Base-by-base conservation (phyloP, 1,140 invertebrate species). In the Eumaeus atala region DNA sequence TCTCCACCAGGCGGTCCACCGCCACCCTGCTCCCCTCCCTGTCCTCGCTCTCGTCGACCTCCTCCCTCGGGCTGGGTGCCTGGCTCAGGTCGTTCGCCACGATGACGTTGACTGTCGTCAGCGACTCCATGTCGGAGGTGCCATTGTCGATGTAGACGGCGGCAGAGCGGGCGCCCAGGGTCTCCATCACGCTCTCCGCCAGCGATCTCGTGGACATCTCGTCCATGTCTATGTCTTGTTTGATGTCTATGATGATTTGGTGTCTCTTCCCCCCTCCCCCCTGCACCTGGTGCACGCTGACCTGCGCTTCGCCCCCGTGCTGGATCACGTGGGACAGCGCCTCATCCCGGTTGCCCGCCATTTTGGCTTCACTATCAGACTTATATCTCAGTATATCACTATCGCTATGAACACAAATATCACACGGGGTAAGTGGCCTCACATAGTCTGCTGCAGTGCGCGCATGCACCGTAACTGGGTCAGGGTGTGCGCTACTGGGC, bases 221-320 rank as follows among this genome's bases (percentile, higher is more conserved):
- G 59, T 88, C 83, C 42, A 88, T 88, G 48, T 88, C 85, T 48
- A 88, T 88, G 47, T 88, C 87, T 58, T 88, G 86, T 56, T 88
- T 88, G 17, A 88, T 88, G 48, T 88, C 87, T 47, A 88, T 88
- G 54, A 88, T 88, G 28, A 88, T 88, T 62, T 88, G 87, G 52
- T 88, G 87, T 0, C 85, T 72, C 57, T 88, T 88, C n/a, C 38
- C 42, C 11, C 83, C 82, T n/a, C 72, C 77, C 1, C 81, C 79
- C 0, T 82, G 80, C 1, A 87, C 78, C 52, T 88, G 85, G 49
- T 88, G 86, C 1, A 87, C 86, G 68, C 84, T 83, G 40, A 85
- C 83, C 52, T 80, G 76, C 2, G 79, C 81, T 36, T 84, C 80
- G n/a, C 0, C 78, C 66, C 9, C 66, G 21, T n/a, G n/a, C n/a